These are phyloP conservation scores for Eupithecia vulgata DNA, from an alignment of 2,888 invertebrate species.

Conservation along the genomic window DNA sequence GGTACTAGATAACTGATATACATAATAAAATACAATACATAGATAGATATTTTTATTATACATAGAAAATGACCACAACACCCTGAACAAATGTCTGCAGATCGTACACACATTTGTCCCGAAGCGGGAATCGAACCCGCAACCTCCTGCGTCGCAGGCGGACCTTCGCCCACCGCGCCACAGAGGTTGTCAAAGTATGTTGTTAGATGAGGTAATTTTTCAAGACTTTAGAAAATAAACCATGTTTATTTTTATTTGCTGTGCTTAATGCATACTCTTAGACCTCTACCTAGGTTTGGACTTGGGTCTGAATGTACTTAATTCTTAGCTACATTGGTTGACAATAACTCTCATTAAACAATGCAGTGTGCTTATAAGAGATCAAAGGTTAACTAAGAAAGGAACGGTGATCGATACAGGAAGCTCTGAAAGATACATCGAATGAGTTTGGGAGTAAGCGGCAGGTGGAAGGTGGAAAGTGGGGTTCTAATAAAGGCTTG, in stretches of 20 bases:
- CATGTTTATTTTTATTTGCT: not conserved
- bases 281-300: not conserved
- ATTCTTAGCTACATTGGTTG: not conserved
- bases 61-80: too few species aligned
- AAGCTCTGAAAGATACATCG: constrained; percentile 23
- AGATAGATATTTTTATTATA: too few species aligned
- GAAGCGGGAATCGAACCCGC: too few species aligned
- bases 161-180: too few species aligned
- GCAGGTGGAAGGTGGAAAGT: constrained; percentile 59
- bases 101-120: too few species aligned
- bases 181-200: too few species aligned
- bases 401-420: constrained; percentile 18
- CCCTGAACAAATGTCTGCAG: too few species aligned
- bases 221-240: not conserved
- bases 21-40: too few species aligned
- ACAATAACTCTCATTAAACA: not conserved
- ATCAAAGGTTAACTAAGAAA: constrained; percentile 14
- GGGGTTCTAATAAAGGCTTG: constrained; percentile 66
- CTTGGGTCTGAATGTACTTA: too few species aligned
- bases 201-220: too few species aligned
- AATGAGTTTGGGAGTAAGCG: constrained; percentile 53
- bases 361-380: not conserved
- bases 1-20: too few species aligned
- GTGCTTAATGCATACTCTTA: not conserved
- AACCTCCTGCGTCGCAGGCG: too few species aligned